Percentiles rank a stretch among this genome's conserved stretches.
Evolutionary conservation across 1,140 invertebrate genomes (phyloP).

Genomic region (Harpegnathos saltator): DNA sequence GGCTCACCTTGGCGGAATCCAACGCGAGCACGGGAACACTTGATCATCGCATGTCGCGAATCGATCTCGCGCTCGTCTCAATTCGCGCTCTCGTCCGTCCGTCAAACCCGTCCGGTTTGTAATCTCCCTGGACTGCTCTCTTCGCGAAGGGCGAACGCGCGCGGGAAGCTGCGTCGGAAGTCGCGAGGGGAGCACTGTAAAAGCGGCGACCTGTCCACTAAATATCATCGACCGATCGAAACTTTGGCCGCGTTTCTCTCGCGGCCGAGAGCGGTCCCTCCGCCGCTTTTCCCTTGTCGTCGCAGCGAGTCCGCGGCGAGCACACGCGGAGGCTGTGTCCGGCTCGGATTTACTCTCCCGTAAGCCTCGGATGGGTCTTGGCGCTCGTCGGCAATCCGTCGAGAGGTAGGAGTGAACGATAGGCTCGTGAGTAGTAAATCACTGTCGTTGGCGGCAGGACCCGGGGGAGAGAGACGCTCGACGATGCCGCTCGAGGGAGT

Average conservation of each 20-base stretch:
- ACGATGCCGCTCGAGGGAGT: conserved; percentile 76
- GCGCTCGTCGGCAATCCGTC: conserved; percentile 4
- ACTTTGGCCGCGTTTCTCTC: conserved; percentile 37
- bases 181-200: conserved; percentile 20
- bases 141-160: not conserved
- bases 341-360: not conserved
- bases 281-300: no score
- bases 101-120: no score
- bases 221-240: conserved; percentile 55
- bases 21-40: conserved; percentile 28
- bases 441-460: conserved; percentile 58
- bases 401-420: conserved; percentile 12
- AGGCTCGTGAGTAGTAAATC: conserved; percentile 57
- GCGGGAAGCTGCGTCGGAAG: conserved; percentile 25
- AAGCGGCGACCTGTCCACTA: conserved; percentile 43
- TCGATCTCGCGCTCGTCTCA: conserved; percentile 36
- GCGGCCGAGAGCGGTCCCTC: not conserved
- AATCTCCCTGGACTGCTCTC: not conserved
- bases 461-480: conserved; percentile 66
- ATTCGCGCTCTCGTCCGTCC: not conserved
- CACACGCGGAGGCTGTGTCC: not conserved
- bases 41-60: conserved; percentile 32
- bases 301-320: no score
- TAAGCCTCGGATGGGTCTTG: not conserved
- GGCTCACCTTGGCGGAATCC: conserved; percentile 47